Evolutionary conservation across 2,888 invertebrate species (phyloP).

Genomic region (Brachyptera putata): DNA sequence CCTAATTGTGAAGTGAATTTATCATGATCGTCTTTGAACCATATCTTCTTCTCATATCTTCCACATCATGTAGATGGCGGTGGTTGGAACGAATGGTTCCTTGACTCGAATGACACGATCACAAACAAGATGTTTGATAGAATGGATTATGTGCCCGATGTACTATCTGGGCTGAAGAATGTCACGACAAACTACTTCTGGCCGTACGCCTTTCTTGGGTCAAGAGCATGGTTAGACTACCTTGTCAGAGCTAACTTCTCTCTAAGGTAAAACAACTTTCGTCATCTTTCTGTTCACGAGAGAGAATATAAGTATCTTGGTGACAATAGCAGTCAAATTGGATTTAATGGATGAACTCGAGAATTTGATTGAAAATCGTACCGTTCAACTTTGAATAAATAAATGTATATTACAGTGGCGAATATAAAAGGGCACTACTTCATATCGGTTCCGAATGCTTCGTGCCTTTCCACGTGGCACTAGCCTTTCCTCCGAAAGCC

Average conservation of each 20-base stretch:
- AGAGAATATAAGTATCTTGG: too few relatives aligned
- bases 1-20: too few relatives aligned
- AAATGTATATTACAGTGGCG: constrained; percentile 7
- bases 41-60: too few relatives aligned
- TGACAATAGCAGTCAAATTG: too few relatives aligned
- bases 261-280: constrained; percentile 47
- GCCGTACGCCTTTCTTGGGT: constrained; percentile 72
- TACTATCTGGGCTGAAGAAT: constrained; percentile 66
- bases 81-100: constrained; percentile 72
- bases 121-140: constrained; percentile 60
- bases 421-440: constrained; percentile 41
- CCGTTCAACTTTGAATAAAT: too few relatives aligned
- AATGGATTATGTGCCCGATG: constrained; percentile 61
- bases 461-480: constrained; percentile 63
- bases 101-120: constrained; percentile 61
- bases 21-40: too few relatives aligned
- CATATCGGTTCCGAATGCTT: constrained; percentile 74
- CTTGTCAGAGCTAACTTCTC: constrained; percentile 68
- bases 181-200: constrained; percentile 58
- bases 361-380: too few relatives aligned
- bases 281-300: background rate
- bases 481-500: constrained; percentile 60
- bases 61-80: constrained; percentile 70
- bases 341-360: background rate
- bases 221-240: constrained; percentile 65